A percentile compares a stretch with the other conserved stretches of the same genome.
These are phyloP conservation scores for Grapholita molesta DNA, from an alignment of 1,140 invertebrate genomes.

Conservation along the genomic window DNA sequence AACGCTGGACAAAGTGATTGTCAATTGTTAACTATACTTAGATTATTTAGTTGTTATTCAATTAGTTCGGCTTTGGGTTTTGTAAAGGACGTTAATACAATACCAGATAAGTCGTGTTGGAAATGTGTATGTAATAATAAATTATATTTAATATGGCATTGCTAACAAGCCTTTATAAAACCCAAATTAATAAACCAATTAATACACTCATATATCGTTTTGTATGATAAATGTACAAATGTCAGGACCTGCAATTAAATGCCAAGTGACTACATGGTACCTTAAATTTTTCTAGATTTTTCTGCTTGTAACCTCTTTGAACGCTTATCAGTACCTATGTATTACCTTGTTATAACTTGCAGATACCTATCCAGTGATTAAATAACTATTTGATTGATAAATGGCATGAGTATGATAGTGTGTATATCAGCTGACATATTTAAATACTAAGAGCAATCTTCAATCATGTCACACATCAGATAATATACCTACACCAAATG, in stretches of 20 bases:
- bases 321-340: background rate
- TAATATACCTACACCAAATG: background rate
- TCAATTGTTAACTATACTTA: conserved; percentile 65
- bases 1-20: conserved; percentile 48
- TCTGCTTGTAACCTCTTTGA: background rate
- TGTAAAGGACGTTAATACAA: background rate
- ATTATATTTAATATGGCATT: background rate
- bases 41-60: conserved; percentile 9
- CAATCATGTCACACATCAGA: too few relatives aligned
- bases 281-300: conserved; percentile 2
- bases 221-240: background rate
- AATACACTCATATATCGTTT: background rate
- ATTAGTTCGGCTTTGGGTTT: background rate
- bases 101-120: background rate
- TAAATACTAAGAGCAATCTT: too few relatives aligned
- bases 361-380: background rate
- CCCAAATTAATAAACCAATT: background rate
- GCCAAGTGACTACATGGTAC: conserved; percentile 14
- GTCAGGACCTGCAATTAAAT: background rate
- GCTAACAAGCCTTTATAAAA: background rate
- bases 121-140: background rate
- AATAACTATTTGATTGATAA: background rate
- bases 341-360: background rate
- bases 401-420: background rate
- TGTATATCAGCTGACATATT: background rate